Percentiles rank a stretch among this genome's conserved stretches.
phyloP scores from a whole-genome alignment of 2,113 vertebrate species.

The Toxotes chatareus region DNA sequence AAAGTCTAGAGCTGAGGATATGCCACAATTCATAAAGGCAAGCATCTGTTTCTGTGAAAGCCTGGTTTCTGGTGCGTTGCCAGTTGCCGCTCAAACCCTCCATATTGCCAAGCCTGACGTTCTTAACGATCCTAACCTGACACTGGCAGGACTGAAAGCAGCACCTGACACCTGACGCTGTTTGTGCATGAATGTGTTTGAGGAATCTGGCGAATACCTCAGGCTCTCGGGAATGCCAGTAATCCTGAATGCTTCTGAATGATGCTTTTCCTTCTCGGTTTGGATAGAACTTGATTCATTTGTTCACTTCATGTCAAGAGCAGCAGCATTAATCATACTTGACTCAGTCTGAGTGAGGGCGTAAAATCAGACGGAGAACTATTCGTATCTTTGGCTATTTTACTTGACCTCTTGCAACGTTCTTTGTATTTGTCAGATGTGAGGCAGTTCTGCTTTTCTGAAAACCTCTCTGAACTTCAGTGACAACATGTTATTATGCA shows the following conservation, averaged over 20 bases:
- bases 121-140: slow-evolving; percentile 47
- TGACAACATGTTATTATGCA: slow-evolving; percentile 37
- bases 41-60: slow-evolving; percentile 60
- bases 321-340: slow-evolving; percentile 58
- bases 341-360: slow-evolving; percentile 39
- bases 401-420: not conserved
- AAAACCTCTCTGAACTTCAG: slow-evolving; percentile 34
- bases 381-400: slow-evolving; percentile 9
- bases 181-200: slow-evolving; percentile 59
- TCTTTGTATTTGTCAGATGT: slow-evolving; percentile 36
- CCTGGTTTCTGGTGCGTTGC: slow-evolving; percentile 38
- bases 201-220: slow-evolving; percentile 61
- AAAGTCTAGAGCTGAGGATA: slow-evolving; percentile 61
- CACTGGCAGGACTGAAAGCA: slow-evolving; percentile 43
- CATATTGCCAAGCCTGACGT: slow-evolving; percentile 9
- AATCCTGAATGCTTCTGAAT: slow-evolving; percentile 55
- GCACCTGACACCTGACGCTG: slow-evolving; percentile 71
- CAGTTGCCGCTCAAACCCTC: slow-evolving; percentile 45
- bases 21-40: slow-evolving; percentile 66
- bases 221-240: slow-evolving; percentile 55
- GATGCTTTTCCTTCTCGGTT: slow-evolving; percentile 48
- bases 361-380: slow-evolving; percentile 19
- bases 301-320: slow-evolving; percentile 51
- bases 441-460: slow-evolving; percentile 20
- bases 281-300: slow-evolving; percentile 54